Evolutionary conservation across 1,140 invertebrate genomes (phyloP).

Genomic region (Agrilus planipennis): DNA sequence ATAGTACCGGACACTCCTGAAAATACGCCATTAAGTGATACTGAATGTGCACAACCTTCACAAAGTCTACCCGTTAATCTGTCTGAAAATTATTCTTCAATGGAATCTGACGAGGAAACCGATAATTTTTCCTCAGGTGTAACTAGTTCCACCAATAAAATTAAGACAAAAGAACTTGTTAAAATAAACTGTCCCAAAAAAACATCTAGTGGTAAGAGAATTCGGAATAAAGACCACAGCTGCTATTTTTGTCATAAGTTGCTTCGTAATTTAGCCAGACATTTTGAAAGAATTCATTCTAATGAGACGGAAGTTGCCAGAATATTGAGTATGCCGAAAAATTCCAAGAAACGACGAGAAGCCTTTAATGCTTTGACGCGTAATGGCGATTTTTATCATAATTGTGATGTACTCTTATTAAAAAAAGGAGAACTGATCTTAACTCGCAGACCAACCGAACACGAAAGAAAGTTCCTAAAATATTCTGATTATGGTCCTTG

Average conservation of each 20-base stretch:
- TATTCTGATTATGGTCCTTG: conserved; percentile 10
- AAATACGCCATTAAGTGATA: conserved; percentile 3
- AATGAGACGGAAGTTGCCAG: conserved; percentile 8
- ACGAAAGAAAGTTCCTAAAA: conserved; percentile 2
- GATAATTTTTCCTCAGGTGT: no score
- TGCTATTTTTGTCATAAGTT: conserved; percentile 11
- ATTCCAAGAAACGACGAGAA: conserved; percentile 5
- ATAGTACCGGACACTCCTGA: conserved; percentile 5
- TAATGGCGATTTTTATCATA: conserved; percentile 8
- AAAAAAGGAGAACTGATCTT: conserved; percentile 6
- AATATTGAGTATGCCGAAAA: conserved; percentile 5
- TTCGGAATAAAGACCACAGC: conserved; percentile 6
- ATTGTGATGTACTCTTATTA: conserved; percentile 6
- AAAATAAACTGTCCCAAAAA: conserved; percentile 7
- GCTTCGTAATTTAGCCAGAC: conserved; percentile 1
- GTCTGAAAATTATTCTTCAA: no score
- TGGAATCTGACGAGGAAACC: no score
- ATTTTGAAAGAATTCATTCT: conserved; percentile 5
- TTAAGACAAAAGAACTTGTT: no score
- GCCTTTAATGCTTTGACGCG: conserved; percentile 3
- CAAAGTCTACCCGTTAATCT: no score
- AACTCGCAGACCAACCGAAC: conserved; percentile 1
- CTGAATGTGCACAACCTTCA: neutral
- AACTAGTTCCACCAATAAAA: no score
- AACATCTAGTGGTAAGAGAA: conserved; percentile 5